phyloP scores from a whole-genome alignment of 2,113 vertebrate genomes.

The Cololabis saira region DNA sequence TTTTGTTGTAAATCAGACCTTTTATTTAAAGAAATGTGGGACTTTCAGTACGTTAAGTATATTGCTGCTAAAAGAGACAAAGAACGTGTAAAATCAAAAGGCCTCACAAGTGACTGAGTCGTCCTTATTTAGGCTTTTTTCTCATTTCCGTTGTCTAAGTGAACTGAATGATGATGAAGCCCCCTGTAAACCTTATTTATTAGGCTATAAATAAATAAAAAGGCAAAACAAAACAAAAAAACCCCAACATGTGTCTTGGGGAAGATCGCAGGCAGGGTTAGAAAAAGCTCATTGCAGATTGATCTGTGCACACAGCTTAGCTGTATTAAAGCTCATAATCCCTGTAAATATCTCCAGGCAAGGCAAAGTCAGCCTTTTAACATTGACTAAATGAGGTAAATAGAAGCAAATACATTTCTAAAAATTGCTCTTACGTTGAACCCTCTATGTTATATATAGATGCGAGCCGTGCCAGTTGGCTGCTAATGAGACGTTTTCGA shows the following conservation, averaged over 20 bases:
- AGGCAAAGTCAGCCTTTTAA: conserved; percentile 80
- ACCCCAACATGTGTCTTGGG: conserved; percentile 17
- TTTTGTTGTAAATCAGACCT: too few relatives aligned
- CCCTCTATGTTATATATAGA: conserved; percentile 62
- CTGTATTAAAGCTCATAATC: conserved; percentile 77
- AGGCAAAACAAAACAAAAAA: neutral
- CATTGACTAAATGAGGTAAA: conserved; percentile 79
- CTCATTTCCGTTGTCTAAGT: conserved; percentile 55
- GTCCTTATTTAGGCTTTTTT: conserved; percentile 19
- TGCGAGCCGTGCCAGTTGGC: conserved; percentile 68
- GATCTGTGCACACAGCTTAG: conserved; percentile 72
- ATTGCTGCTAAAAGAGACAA: neutral
- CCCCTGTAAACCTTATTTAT: conserved; percentile 42
- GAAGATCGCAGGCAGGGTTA: conserved; percentile 47
- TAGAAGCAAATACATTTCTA: conserved; percentile 72
- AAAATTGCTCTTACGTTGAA: conserved; percentile 60
- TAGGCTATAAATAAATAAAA: conserved; percentile 13
- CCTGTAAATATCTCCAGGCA: conserved; percentile 81
- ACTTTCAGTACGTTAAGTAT: too few relatives aligned
- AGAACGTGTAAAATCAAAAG: conserved; percentile 31
- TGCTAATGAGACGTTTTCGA: conserved; percentile 87
- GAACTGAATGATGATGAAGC: conserved; percentile 36
- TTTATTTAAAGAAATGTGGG: too few relatives aligned
- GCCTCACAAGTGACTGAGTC: conserved; percentile 20
- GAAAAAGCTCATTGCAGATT: conserved; percentile 66